A percentile compares a stretch with the other conserved stretches of the same genome.
Conservation (phyloP, 2,888 invertebrate species). For the Liposcelis brunnea region DNA sequence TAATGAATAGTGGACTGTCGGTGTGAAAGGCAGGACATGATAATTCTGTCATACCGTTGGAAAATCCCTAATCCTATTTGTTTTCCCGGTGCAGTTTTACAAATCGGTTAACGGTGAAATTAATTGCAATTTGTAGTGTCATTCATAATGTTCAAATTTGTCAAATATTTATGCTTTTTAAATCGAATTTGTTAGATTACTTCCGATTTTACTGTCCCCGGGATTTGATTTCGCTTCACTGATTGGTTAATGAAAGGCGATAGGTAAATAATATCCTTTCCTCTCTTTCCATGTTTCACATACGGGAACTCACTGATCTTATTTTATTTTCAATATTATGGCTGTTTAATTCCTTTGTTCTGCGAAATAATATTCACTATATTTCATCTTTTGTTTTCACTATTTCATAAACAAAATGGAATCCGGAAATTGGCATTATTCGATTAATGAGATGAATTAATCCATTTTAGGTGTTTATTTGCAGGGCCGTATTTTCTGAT, state of each 20-base stretch:
- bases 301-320: no score
- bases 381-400: no score
- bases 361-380: no score
- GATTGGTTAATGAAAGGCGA: background rate
- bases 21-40: no score
- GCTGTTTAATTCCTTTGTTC: no score
- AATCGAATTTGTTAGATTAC: background rate
- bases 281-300: background rate
- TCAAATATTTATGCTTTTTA: constrained; percentile 2
- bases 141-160: background rate
- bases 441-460: no score
- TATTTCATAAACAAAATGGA: no score
- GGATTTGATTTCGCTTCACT: background rate
- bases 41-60: background rate
- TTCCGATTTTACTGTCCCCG: background rate
- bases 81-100: background rate
- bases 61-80: background rate
- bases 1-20: no score
- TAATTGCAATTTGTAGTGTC: background rate
- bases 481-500: no score
- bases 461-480: no score
- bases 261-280: background rate
- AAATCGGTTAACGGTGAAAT: background rate
- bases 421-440: no score
- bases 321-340: no score